These are phyloP conservation scores for Corydoras sp. DNA, from an alignment of 2,113 vertebrate genomes.

Conservation along the genomic window DNA sequence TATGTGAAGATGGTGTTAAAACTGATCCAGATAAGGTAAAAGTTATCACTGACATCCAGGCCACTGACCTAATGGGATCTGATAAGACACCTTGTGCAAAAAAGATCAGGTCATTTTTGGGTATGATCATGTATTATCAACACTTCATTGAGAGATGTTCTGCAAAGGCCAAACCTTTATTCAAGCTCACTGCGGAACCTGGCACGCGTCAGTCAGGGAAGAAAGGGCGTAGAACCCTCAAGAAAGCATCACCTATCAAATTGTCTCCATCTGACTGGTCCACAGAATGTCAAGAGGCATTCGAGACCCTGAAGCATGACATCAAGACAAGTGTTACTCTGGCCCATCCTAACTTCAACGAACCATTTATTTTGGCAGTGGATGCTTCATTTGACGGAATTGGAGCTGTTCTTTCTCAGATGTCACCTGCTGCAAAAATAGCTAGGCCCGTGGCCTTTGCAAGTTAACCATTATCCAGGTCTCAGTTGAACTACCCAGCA, in stretches of 20 bases:
- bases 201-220: not conserved
- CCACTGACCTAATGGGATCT: not conserved
- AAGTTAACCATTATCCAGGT: no score
- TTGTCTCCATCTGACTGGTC: no score
- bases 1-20: not conserved
- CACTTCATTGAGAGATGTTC: conserved; percentile 7
- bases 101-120: not conserved
- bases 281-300: no score
- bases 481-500: no score
- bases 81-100: not conserved
- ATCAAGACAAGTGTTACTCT: no score
- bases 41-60: not conserved
- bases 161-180: conserved; percentile 5
- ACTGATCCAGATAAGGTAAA: not conserved
- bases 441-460: no score
- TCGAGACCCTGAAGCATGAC: no score
- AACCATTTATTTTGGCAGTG: no score
- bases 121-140: not conserved
- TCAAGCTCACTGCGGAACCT: not conserved
- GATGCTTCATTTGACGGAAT: no score
- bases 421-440: no score
- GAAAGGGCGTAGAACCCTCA: not conserved
- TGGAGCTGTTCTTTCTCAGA: no score
- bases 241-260: not conserved
- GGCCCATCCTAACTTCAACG: no score